A percentile compares a stretch with the other conserved stretches of the same genome.
phyloP scores from a whole-genome alignment of 2,797 vertebrate genomes.

The Acrocephalus scirpaceus region DNA sequence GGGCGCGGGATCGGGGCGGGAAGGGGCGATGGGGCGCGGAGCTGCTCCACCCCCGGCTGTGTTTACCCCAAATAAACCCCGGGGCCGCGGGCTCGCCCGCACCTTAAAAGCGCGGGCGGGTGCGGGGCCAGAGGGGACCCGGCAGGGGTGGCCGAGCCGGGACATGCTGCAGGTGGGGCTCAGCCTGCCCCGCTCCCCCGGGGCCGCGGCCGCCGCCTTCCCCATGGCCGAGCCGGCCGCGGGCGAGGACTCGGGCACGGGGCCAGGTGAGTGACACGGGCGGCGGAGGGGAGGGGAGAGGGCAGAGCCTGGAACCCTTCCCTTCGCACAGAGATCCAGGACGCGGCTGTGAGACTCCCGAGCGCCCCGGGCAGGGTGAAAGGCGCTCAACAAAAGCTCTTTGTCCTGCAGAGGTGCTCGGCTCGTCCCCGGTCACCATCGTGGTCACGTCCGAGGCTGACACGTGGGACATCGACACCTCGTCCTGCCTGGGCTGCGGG shows the following conservation, averaged over 20 bases:
- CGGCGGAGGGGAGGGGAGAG: background rate
- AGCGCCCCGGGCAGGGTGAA: background rate
- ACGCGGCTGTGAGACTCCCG: background rate
- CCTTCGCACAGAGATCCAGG: background rate
- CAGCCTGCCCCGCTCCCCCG: background rate
- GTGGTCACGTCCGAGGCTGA: constrained; percentile 81
- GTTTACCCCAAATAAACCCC: constrained; percentile 63
- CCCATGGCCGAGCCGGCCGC: background rate
- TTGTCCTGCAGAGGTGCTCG: constrained; percentile 40
- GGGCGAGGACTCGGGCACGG: background rate
- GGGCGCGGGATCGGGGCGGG: background rate
- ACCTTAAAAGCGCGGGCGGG: background rate
- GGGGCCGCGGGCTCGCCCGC: background rate
- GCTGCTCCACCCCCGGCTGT: background rate
- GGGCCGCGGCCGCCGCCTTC: background rate
- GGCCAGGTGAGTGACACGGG: constrained; percentile 27
- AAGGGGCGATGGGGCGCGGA: background rate
- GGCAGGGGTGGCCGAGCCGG: background rate
- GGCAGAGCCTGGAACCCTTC: background rate
- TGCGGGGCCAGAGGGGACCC: background rate
- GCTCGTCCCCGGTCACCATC: constrained; percentile 59
- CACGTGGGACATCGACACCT: constrained; percentile 79
- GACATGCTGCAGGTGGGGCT: constrained; percentile 35
- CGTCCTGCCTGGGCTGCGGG: constrained; percentile 77
- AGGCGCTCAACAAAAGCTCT: background rate